Conservation (phyloP, 2,113 vertebrate genomes). For the Gobius niger region DNA sequence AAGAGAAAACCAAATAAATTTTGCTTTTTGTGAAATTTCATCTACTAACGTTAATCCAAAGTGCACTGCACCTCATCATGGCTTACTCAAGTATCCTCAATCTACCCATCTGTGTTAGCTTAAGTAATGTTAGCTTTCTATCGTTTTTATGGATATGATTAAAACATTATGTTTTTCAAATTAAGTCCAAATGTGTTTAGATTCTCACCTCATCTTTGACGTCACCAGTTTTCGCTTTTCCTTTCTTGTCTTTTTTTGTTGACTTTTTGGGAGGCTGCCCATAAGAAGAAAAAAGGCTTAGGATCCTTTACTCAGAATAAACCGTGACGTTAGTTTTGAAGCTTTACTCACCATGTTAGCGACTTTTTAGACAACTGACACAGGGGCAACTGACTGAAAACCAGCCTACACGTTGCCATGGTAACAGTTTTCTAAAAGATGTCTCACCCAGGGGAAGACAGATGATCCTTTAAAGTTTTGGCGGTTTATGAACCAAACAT, state of each 20-base stretch:
- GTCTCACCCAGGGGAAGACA: background rate
- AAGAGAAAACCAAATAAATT: no score
- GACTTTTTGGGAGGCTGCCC: background rate
- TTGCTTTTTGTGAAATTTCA: no score
- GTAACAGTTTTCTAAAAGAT: background rate
- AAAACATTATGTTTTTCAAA: no score
- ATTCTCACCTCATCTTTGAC: background rate
- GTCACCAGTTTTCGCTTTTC: background rate
- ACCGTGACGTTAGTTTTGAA: background rate
- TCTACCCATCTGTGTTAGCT: no score
- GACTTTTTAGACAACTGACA: background rate
- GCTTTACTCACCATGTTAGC: constrained; percentile 1
- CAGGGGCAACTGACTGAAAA: background rate
- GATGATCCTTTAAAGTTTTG: no score
- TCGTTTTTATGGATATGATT: no score
- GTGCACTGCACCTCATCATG: no score
- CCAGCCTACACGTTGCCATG: background rate
- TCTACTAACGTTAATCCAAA: no score
- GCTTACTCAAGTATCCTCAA: no score
- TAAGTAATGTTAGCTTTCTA: no score
- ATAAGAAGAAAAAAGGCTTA: background rate
- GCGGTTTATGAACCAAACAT: no score
- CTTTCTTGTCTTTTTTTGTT: background rate
- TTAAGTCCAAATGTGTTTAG: background rate
- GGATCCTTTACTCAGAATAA: background rate